A percentile compares a stretch with the other conserved stretches of the same genome.
These are phyloP conservation scores for Nezara viridula DNA, from an alignment of 2,888 invertebrate genomes.

Conservation along the genomic window DNA sequence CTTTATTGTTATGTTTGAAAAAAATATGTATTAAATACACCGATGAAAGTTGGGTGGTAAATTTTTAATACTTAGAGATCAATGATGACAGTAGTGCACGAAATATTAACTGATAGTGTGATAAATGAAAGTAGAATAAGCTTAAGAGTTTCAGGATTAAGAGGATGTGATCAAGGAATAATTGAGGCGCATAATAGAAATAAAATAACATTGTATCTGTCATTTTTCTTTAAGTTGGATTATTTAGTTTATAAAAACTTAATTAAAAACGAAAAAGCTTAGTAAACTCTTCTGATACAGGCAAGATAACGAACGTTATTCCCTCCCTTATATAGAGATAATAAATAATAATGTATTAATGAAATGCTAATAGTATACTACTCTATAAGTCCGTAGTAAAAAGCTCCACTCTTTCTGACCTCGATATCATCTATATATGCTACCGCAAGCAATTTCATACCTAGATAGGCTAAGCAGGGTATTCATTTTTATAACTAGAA, in stretches of 20 bases:
- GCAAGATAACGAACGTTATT: background rate
- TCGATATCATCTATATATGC: background rate
- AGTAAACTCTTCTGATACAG: too few species aligned
- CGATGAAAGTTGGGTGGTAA: too few species aligned
- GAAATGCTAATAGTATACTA: background rate
- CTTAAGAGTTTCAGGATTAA: background rate
- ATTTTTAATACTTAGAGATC: background rate
- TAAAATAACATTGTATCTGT: background rate
- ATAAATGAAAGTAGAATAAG: background rate
- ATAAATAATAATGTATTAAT: background rate
- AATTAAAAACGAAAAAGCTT: too few species aligned
- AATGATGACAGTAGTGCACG: background rate
- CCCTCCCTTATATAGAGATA: background rate
- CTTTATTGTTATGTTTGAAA: too few species aligned
- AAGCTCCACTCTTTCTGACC: background rate
- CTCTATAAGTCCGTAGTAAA: background rate
- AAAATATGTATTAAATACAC: too few species aligned
- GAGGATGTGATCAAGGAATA: background rate
- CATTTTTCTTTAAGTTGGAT: too few species aligned
- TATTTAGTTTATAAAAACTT: too few species aligned
- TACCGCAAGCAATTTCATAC: background rate
- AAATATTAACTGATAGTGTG: background rate
- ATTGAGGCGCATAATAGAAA: background rate
- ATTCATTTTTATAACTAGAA: background rate
- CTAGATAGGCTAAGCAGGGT: background rate